Evolutionary conservation across 2,797 vertebrate genomes (phyloP), one percentile per base, ranked within the genome.

Genomic region (Nasua narica): DNA sequence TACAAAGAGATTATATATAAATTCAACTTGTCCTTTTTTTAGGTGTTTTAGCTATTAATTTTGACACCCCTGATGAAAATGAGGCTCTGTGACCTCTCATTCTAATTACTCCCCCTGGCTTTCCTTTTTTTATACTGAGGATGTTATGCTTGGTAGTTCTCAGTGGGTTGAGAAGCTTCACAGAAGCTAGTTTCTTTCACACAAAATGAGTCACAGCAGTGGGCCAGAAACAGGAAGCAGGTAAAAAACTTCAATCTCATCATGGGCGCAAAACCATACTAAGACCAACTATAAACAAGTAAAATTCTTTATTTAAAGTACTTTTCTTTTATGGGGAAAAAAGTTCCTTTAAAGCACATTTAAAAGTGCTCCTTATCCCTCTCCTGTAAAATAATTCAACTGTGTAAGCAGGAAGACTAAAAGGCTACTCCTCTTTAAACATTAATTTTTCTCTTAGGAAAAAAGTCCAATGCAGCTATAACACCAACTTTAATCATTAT

Each of bases 251-350:
- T 65, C 67, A 91, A 83, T 67, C 29, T 37, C 35, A 76, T 19
- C 21, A 48, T 9, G 2, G 12, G 58, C 52, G 91, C 8, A 87
- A 79, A 87, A 52, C 83, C 43, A 60, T 32, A 54, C n/a, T 46
- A 40, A 81, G 50, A 16, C 15, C 77, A 92, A 76, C 37, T 60
- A 88, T 7, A 62, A 84, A 96, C 52, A 94, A 87, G 56, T n/a
- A 46, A 25, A 82, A 54, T 32, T 40, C 16, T 97, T 96, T 97
- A 90, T 94, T 97, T 83, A 88, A 62, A 91, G 56, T 37, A 83
- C 10, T 48, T n/a, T 72, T 93, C 52, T 87, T n/a, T 58, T 70
- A n/a, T 5, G 11, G 27, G 23, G 25, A 14, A 74, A 56, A 52
- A 23, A 29, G 35, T 69, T 88, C 90, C 77, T 76, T 94, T 54